Evolutionary conservation across 2,888 invertebrate species (phyloP), one percentile per base, ranked within the genome.

Genomic region (Ypsolopha scabrella): DNA sequence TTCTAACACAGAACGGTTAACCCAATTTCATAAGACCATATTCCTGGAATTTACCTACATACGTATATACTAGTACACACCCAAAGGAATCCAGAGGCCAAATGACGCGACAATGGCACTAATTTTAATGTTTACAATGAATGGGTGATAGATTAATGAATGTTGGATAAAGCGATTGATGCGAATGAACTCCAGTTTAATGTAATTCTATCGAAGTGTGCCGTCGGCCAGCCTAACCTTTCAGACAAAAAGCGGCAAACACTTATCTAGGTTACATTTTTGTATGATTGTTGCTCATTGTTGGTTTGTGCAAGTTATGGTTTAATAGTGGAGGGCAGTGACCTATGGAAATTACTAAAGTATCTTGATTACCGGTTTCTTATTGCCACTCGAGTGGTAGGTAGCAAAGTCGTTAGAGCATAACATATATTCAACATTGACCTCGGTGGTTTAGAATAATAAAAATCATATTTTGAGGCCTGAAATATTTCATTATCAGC

Each of bases 141-240:
- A 24, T 24, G 24, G 24, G 13, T 14, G 14, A 24, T 43, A 43
- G 14, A 43, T 13, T 43, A 7, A 33, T 45, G 33, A 45, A 45
- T 46, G 36, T n/a, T 11, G 34, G 36, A 78, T 24, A 79, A 72
- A 78, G 75, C 68, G 70, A 68, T 60, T 72, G 72, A 73, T 71
- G 85, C 83, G 79, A 83, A 83, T 79, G 85, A 85, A 83, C 85
- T 80, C 75, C 49, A 64, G 69, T 77, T 74, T 75, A 79, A 78
- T 82, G 79, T 78, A 81, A 81, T 71, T 74, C 69, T 67, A 70
- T 70, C 68, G 55, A 81, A 79, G 63, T 81, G 67, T 83, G 83
- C 75, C 82, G 68, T 77, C 70, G 81, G 72, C 80, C 81, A 62
- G 68, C 57, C 72, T 79, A 75, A 81, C 82, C 83, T 79, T 74